Conservation (phyloP, 2,113 vertebrate genomes). For the Corydoras sp. region DNA sequence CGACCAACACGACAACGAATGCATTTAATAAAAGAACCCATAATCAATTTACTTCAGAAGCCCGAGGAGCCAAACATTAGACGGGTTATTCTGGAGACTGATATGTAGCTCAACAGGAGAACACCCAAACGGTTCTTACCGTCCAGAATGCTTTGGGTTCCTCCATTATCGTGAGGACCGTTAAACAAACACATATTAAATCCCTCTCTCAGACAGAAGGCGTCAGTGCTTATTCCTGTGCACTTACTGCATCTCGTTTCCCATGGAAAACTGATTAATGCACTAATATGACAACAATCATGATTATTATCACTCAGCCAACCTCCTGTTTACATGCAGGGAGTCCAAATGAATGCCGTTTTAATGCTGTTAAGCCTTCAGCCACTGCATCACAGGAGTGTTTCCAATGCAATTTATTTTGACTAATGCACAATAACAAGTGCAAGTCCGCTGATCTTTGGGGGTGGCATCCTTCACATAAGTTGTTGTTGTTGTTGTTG, state of each 20-base stretch:
- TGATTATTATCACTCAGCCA: slow-evolving; percentile 36
- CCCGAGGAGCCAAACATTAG: too few species aligned
- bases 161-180: too few species aligned
- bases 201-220: slow-evolving; percentile 20
- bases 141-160: too few species aligned
- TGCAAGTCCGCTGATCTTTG: not conserved
- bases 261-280: slow-evolving; percentile 45
- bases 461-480: too few species aligned
- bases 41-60: too few species aligned
- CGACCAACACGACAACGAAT: too few species aligned
- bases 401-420: slow-evolving; percentile 20
- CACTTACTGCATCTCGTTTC: slow-evolving; percentile 34
- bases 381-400: slow-evolving; percentile 14
- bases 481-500: too few species aligned
- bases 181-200: not conserved
- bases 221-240: slow-evolving; percentile 31
- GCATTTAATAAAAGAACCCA: too few species aligned
- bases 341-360: slow-evolving; percentile 28
- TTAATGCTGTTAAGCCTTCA: slow-evolving; percentile 26
- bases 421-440: slow-evolving; percentile 19
- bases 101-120: too few species aligned
- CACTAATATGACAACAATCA: slow-evolving; percentile 42
- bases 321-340: slow-evolving; percentile 45
- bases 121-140: too few species aligned
- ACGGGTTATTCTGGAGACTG: too few species aligned